Evolutionary conservation across 2,797 vertebrate species (phyloP).

Genomic region (Tapirus indicus): DNA sequence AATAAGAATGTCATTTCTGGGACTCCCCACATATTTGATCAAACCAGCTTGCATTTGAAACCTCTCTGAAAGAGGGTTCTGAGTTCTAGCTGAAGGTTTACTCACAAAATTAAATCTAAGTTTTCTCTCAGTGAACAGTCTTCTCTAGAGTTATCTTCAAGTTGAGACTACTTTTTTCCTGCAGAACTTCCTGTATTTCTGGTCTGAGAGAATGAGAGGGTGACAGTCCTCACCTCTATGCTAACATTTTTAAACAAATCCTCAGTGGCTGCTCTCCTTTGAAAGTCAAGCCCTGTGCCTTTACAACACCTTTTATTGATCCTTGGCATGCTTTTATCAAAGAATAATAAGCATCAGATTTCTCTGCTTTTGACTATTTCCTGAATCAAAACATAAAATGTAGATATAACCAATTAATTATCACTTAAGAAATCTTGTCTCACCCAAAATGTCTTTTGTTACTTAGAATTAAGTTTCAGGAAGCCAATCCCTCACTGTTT

Average conservation of each 20-base stretch:
- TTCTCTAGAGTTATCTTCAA: slow-evolving; percentile 11
- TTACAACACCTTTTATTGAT: not conserved
- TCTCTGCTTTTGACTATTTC: not conserved
- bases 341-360: not conserved
- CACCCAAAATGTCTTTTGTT: not conserved
- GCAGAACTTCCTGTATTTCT: not conserved
- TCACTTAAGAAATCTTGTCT: not conserved
- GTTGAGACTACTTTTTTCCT: not conserved
- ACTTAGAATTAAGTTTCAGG: slow-evolving; percentile 3
- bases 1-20: not conserved
- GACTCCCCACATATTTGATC: not conserved
- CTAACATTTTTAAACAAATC: not conserved
- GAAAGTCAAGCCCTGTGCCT: not conserved
- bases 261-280: not conserved
- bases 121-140: not conserved
- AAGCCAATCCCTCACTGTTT: not conserved
- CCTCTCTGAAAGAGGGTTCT: not conserved
- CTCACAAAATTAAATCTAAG: not conserved
- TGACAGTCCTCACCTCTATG: not conserved
- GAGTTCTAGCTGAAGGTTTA: not conserved
- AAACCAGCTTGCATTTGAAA: not conserved
- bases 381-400: slow-evolving; percentile 25
- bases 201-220: not conserved
- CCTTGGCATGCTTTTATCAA: not conserved
- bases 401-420: not conserved